Percentiles rank a stretch among this genome's conserved stretches.
phyloP scores from a whole-genome alignment of 2,888 invertebrate species.

The Eledone cirrhosa region DNA sequence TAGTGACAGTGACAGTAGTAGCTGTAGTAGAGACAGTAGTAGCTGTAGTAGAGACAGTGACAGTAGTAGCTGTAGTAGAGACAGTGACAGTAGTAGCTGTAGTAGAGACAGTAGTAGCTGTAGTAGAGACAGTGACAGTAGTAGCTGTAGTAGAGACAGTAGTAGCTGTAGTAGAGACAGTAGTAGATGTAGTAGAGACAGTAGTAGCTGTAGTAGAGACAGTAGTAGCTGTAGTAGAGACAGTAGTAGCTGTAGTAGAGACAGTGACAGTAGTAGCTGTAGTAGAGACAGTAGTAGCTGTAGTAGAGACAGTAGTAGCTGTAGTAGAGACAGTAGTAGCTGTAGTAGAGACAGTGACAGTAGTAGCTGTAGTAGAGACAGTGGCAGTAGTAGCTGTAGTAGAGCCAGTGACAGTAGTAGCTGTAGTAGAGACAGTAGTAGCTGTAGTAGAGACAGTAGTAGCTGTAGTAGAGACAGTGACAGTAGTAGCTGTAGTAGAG shows the following conservation, averaged over 20 bases:
- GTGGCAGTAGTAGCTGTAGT: no score
- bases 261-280: constrained; percentile 9
- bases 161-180: constrained; percentile 16
- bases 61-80: not conserved
- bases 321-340: not conserved
- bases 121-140: constrained; percentile 4
- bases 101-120: constrained; percentile 12
- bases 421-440: not conserved
- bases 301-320: not conserved
- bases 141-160: constrained; percentile 12
- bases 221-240: constrained; percentile 16
- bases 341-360: not conserved
- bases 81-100: constrained; percentile 11
- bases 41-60: not conserved
- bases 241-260: constrained; percentile 16
- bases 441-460: not conserved
- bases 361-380: not conserved
- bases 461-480: not conserved
- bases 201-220: not conserved
- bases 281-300: constrained; percentile 11
- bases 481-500: not conserved
- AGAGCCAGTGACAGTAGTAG: no score
- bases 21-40: not conserved
- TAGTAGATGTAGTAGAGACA: not conserved
- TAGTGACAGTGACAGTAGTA: not conserved